Evolutionary conservation across 2,888 invertebrate species (phyloP).

Genomic region (Steinernema carpocapsae): DNA sequence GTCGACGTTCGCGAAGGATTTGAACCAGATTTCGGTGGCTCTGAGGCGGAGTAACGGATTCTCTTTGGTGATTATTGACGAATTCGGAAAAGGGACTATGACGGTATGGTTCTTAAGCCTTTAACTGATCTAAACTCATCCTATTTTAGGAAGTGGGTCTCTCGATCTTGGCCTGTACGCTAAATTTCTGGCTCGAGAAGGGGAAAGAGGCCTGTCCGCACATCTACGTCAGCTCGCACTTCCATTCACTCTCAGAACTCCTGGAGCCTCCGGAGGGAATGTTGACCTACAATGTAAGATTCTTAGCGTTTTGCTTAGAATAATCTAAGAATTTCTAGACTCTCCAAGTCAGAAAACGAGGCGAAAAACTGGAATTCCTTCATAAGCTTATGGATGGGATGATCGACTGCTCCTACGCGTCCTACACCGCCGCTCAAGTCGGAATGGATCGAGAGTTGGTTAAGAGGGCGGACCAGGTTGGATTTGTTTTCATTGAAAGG

Average conservation of each 20-base stretch:
- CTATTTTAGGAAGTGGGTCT: conserved; percentile 77
- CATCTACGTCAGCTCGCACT: conserved; percentile 81
- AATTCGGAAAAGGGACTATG: conserved; percentile 85
- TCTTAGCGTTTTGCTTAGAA: not conserved
- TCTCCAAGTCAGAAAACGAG: conserved; percentile 75
- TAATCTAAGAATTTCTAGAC: conserved; percentile 71
- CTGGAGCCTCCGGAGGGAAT: conserved; percentile 68
- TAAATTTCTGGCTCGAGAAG: conserved; percentile 76
- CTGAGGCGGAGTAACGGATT: conserved; percentile 75
- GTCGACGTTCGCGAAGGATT: conserved; percentile 84
- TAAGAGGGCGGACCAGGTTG: conserved; percentile 71
- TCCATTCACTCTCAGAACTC: conserved; percentile 76
- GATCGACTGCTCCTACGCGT: conserved; percentile 76
- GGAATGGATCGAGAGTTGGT: conserved; percentile 74
- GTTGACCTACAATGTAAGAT: conserved; percentile 37
- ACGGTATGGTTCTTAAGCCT: conserved; percentile 64
- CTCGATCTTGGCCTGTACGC: conserved; percentile 77
- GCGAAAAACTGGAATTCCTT: conserved; percentile 67
- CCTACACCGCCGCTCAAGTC: conserved; percentile 75
- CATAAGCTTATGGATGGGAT: conserved; percentile 74
- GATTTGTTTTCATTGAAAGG: not conserved
- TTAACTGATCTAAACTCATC: conserved; percentile 6
- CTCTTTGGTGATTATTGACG: conserved; percentile 83
- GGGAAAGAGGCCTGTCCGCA: conserved; percentile 76
- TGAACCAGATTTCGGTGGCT: conserved; percentile 80